Conservation (phyloP, 2,113 vertebrate genomes). For the Uria lomvia region DNA sequence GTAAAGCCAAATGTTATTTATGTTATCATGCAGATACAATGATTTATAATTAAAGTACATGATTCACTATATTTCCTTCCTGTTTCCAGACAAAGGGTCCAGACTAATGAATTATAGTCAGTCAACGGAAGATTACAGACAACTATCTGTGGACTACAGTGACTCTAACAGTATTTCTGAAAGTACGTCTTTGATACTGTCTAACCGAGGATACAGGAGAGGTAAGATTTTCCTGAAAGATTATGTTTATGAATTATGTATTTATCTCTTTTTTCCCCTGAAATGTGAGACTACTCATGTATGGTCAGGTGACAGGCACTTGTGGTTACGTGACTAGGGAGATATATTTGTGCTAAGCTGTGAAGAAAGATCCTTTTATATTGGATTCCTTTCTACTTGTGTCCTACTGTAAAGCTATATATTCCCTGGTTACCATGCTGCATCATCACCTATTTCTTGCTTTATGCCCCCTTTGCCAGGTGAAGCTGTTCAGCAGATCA, state of each 20-base stretch:
- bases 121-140: slow-evolving; percentile 60
- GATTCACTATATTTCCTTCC: background rate
- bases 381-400: background rate
- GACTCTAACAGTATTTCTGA: slow-evolving; percentile 62
- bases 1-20: background rate
- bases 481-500: background rate
- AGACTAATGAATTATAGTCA: slow-evolving; percentile 55
- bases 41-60: background rate
- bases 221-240: background rate
- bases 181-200: slow-evolving; percentile 41
- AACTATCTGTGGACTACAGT: slow-evolving; percentile 44
- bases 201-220: slow-evolving; percentile 28
- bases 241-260: background rate
- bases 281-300: background rate
- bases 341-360: background rate
- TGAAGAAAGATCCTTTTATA: background rate
- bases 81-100: slow-evolving; percentile 36
- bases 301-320: background rate
- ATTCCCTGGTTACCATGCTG: background rate
- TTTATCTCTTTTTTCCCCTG: background rate
- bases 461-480: background rate
- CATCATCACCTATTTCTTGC: background rate
- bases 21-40: background rate
- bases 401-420: background rate
- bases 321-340: background rate